These are phyloP conservation scores for Geotrupes spiniger DNA, from an alignment of 2,888 invertebrate species.

Conservation along the genomic window DNA sequence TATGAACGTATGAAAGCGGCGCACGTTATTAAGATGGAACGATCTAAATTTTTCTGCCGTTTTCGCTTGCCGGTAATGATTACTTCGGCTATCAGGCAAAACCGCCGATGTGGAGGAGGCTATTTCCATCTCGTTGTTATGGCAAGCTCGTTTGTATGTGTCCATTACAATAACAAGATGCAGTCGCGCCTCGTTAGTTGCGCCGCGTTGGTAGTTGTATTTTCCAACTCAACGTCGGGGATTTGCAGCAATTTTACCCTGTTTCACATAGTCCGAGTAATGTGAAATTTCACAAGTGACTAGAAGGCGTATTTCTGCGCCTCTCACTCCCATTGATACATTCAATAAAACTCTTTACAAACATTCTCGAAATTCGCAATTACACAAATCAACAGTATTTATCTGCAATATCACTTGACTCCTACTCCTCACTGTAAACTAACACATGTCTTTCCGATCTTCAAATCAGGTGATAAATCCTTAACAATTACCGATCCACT, in stretches of 20 bases:
- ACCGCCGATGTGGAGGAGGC: slow-evolving; percentile 10
- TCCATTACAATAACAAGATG: slow-evolving; percentile 32
- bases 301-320: too few species aligned
- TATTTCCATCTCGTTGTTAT: slow-evolving; percentile 17
- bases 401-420: too few species aligned
- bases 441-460: too few species aligned
- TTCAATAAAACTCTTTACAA: too few species aligned
- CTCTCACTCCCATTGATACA: too few species aligned
- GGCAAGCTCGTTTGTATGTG: slow-evolving; percentile 28
- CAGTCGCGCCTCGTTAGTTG: slow-evolving; percentile 19
- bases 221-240: background rate
- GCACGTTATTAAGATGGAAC: slow-evolving; percentile 21
- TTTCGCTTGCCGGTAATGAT: slow-evolving; percentile 16
- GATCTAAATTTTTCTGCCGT: slow-evolving; percentile 12
- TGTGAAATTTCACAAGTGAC: too few species aligned
- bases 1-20: slow-evolving; percentile 14
- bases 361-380: too few species aligned
- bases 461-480: too few species aligned
- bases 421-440: too few species aligned
- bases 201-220: background rate
- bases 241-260: background rate
- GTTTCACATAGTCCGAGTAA: too few species aligned
- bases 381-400: too few species aligned
- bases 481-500: too few species aligned
- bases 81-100: slow-evolving; percentile 6